Base-by-base conservation (phyloP, 2,113 vertebrate genomes). In the Phyllostomus hastatus region DNA sequence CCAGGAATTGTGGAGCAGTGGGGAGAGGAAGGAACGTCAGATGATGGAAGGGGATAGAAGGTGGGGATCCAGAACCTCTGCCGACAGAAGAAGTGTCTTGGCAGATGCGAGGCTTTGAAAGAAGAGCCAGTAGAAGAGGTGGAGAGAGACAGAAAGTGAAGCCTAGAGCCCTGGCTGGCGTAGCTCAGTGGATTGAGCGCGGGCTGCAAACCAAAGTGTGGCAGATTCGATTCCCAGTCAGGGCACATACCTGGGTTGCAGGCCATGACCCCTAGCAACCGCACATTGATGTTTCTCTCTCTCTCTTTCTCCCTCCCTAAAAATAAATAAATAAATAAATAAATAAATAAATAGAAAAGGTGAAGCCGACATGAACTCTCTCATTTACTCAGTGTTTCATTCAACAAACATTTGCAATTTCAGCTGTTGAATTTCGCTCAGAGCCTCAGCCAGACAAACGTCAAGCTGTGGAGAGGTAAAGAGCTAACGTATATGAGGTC, bases 1-100 rank as follows among this genome's bases (percentile, higher is more conserved):
- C 41, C 61, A 48, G 72, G 70, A 57, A 57, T 1, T 31, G 12
- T 5, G 38, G 69, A 38, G n/a, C 43, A 17, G 5, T 5, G 2
- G 24, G 33, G 11, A 52, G 52, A 38, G 15, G 1, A 4, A 41
- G 41, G 10, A 12, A 5, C 11, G 19, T 17, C 1, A 1, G n/a
- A 4, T 17, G 26, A 41, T 2, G 1, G 15, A 8, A 43, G 10
- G n/a, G 38, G 57, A 48, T 57, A 54, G 81, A 69, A 81, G 19
- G 57, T 33, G 10, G 76, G 59, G n/a, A 46, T 38, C 48, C 31
- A 26, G 72, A 46, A 0, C 7, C 20, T 59, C 38, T 16, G 10
- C 4, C 0, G 9, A 64, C 1, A 35, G 19, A 28, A 52, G 54
- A 70, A 22, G 16, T 8, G 1, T 19, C 24, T 20, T 59, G 69